These are phyloP conservation scores for Meteorus sp. DNA, from an alignment of 1,140 invertebrate genomes.

Conservation along the genomic window DNA sequence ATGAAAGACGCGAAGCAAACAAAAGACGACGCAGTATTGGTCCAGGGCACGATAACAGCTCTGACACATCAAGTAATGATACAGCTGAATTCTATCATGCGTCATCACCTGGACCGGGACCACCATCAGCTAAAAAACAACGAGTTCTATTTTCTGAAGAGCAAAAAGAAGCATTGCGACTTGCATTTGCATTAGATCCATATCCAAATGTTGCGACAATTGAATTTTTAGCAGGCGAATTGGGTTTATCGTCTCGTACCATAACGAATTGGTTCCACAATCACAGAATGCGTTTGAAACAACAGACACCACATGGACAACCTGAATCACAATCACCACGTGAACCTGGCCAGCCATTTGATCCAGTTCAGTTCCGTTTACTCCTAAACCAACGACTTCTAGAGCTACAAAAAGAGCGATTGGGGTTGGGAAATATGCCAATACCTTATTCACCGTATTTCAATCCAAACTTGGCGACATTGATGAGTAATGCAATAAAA, in stretches of 20 bases:
- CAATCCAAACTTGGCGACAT: constrained; percentile 72
- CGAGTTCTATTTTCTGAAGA: constrained; percentile 96
- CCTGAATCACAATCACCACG: constrained; percentile 70
- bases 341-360: constrained; percentile 76
- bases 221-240: constrained; percentile 89
- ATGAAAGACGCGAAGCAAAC: constrained; percentile 86
- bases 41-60: constrained; percentile 81
- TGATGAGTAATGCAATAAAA: constrained; percentile 68
- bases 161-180: constrained; percentile 92
- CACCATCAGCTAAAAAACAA: constrained; percentile 84
- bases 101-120: constrained; percentile 75
- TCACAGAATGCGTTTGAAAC: constrained; percentile 96
- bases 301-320: constrained; percentile 75
- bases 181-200: constrained; percentile 93
- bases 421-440: constrained; percentile 72
- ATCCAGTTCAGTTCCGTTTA: constrained; percentile 87
- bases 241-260: constrained; percentile 90
- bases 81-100: constrained; percentile 87
- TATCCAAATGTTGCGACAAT: constrained; percentile 95
- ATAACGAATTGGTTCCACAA: constrained; percentile 99
- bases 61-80: constrained; percentile 84
- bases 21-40: constrained; percentile 80
- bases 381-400: constrained; percentile 84
- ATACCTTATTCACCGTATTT: constrained; percentile 76
- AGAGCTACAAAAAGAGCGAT: constrained; percentile 81